A percentile compares a stretch with the other conserved stretches of the same genome.
These are phyloP conservation scores for Sesia apiformis DNA, from an alignment of 2,888 invertebrate species.

Conservation along the genomic window DNA sequence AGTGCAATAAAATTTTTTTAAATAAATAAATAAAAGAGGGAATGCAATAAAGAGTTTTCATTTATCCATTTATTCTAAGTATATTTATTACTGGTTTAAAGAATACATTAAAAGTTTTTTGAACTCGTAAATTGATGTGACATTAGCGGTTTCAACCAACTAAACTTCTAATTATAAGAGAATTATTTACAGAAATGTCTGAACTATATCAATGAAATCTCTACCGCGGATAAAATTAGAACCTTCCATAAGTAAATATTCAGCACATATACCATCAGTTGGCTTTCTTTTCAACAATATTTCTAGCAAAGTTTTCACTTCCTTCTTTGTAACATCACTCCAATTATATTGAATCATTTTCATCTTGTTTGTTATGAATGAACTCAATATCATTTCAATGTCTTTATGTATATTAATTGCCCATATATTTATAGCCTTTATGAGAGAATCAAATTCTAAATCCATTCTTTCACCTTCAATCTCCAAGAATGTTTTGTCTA, in stretches of 20 bases:
- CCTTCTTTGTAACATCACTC: conserved; percentile 14
- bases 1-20: too few species aligned
- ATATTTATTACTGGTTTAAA: too few species aligned
- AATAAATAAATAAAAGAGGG: too few species aligned
- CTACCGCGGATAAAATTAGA: conserved; percentile 18
- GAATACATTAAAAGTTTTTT: too few species aligned
- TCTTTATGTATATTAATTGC: conserved; percentile 1
- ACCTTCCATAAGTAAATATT: conserved; percentile 23
- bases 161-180: too few species aligned
- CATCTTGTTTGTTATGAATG: conserved; percentile 17
- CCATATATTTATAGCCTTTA: conserved; percentile 19
- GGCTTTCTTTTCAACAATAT: conserved; percentile 17
- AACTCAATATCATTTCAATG: conserved; percentile 11
- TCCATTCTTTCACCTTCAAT: conserved; percentile 15
- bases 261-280: conserved; percentile 5
- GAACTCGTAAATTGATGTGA: too few species aligned
- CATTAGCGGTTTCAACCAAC: too few species aligned
- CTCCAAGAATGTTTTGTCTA: conserved; percentile 25
- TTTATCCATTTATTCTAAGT: too few species aligned
- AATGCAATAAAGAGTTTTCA: too few species aligned
- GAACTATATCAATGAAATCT: neutral
- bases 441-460: conserved; percentile 17
- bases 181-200: too few species aligned
- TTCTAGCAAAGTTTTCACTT: conserved; percentile 25
- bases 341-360: conserved; percentile 17